phyloP scores from a whole-genome alignment of 2,888 invertebrate genomes.

The Pimpla rufipes region DNA sequence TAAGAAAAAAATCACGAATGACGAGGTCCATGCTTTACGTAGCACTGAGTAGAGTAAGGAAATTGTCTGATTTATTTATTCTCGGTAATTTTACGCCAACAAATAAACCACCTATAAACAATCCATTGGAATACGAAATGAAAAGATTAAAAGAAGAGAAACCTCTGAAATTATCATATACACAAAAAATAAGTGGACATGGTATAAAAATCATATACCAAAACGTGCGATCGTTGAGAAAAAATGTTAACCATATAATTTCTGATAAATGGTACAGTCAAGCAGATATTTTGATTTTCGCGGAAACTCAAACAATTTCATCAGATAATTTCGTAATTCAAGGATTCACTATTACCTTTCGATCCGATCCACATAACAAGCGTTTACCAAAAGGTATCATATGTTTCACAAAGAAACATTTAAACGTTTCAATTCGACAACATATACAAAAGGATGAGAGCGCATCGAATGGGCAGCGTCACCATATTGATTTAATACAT shows the following conservation, averaged over 20 bases:
- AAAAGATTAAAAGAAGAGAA: conserved; percentile 3
- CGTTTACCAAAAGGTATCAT: conserved; percentile 34
- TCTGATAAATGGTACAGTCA: conserved; percentile 49
- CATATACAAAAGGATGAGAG: conserved; percentile 22
- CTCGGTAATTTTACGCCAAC: conserved; percentile 35
- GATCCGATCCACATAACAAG: conserved; percentile 14
- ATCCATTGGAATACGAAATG: conserved; percentile 37
- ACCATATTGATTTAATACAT: conserved; percentile 50
- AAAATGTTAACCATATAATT: conserved; percentile 37
- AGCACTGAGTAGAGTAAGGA: conserved; percentile 48
- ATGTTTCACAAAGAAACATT: conserved; percentile 22
- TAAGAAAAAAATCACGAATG: conserved; percentile 10
- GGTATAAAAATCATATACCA: conserved; percentile 52
- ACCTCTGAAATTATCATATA: conserved; percentile 16
- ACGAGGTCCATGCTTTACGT: conserved; percentile 36
- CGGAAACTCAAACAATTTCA: conserved; percentile 33
- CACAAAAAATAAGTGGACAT: conserved; percentile 2
- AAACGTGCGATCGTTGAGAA: conserved; percentile 48
- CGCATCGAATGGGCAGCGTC: conserved; percentile 17
- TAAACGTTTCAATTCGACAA: neutral
- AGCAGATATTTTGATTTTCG: conserved; percentile 51
- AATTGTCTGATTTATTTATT: conserved; percentile 41
- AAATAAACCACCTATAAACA: conserved; percentile 17
- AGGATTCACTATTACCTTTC: conserved; percentile 15
- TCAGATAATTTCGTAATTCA: conserved; percentile 14